A percentile compares a stretch with the other conserved stretches of the same genome.
Evolutionary conservation across 2,888 invertebrate genomes (phyloP).

Genomic region (Elegia similella): DNA sequence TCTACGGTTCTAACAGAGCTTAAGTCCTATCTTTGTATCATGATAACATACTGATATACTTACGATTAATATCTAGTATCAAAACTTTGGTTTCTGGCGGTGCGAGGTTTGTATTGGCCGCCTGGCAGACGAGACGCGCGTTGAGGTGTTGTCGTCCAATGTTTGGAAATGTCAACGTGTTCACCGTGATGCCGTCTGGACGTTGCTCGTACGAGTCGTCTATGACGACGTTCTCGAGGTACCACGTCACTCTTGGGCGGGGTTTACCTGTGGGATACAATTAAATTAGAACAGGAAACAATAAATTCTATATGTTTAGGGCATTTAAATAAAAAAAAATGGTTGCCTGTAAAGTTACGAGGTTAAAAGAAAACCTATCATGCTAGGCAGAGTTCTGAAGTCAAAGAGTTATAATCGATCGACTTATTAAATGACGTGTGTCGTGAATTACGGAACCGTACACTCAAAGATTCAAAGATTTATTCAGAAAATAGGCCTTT

Average conservation of each 20-base stretch:
- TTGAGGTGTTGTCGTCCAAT: conserved; percentile 92
- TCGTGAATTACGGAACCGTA: no score
- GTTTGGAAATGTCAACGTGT: conserved; percentile 89
- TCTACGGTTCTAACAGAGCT: no score
- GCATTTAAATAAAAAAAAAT: no score
- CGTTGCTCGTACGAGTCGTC: conserved; percentile 90
- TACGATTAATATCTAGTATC: conserved; percentile 92
- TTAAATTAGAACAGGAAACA: not conserved
- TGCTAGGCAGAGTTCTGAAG: no score
- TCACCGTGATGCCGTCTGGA: conserved; percentile 86
- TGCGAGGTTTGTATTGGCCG: conserved; percentile 92
- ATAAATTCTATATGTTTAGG: no score
- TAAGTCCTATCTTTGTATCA: no score
- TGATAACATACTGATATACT: conserved; percentile 70
- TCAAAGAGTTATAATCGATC: no score
- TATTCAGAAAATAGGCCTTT: no score
- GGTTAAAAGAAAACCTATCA: no score
- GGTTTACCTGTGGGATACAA: conserved; percentile 83
- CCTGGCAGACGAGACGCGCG: conserved; percentile 92
- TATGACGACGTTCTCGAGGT: conserved; percentile 90
- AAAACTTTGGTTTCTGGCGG: conserved; percentile 89
- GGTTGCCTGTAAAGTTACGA: no score
- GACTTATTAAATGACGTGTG: no score
- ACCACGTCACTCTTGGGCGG: conserved; percentile 91
- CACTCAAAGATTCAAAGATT: no score